Percentiles rank a stretch among this genome's conserved stretches.
Conservation (phyloP, 2,888 invertebrate species). For the Lottia scabra region DNA sequence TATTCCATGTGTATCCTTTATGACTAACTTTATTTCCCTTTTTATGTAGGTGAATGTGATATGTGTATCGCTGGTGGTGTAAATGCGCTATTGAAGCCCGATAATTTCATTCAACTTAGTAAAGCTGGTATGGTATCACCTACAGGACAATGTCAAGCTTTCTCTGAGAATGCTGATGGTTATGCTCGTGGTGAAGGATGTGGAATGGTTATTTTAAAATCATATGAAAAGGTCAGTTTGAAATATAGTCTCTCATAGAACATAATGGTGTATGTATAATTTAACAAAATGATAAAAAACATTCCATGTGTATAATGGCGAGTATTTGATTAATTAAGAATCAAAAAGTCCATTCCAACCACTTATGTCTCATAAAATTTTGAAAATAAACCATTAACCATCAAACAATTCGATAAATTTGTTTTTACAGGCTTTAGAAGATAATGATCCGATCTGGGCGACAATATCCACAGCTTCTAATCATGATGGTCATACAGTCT, state of each 20-base stretch:
- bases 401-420: too few species aligned
- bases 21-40: too few species aligned
- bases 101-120: constrained; percentile 33
- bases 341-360: too few species aligned
- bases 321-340: too few species aligned
- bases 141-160: constrained; percentile 48
- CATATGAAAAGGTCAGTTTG: constrained; percentile 31
- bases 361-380: background rate
- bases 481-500: constrained; percentile 45
- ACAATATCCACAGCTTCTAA: constrained; percentile 37
- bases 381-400: background rate
- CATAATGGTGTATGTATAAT: too few species aligned
- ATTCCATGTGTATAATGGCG: too few species aligned
- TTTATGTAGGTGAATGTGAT: constrained; percentile 40
- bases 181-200: constrained; percentile 54
- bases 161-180: constrained; percentile 48
- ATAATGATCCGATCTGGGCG: constrained; percentile 43
- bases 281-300: too few species aligned
- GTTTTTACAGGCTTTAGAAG: constrained; percentile 33
- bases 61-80: constrained; percentile 35
- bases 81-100: constrained; percentile 37
- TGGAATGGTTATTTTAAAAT: constrained; percentile 49
- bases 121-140: constrained; percentile 51
- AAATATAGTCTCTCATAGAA: too few species aligned
- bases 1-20: too few species aligned